Base-by-base conservation (phyloP, 2,113 vertebrate genomes). In the Rhynchomys soricoides region DNA sequence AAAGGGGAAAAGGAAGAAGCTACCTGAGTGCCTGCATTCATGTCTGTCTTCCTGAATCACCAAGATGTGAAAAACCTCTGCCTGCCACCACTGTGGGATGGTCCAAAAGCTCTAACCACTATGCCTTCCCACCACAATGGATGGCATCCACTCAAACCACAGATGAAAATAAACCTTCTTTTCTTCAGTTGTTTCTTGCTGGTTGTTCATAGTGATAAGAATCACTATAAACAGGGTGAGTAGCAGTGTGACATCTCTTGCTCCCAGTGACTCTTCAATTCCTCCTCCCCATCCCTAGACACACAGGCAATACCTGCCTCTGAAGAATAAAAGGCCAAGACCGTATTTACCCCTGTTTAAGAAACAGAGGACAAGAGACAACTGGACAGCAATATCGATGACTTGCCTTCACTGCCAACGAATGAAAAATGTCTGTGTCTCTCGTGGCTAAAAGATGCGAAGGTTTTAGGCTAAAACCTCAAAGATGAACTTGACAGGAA, bases 391-490 rank as follows among this genome's bases (percentile, higher is more conserved):
- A 7, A 83, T 7, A 26, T 9, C 64, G 37, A 11, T 3, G 1
- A 55, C 50, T 9, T 19, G 3, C 0, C 24, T 21, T 3, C 0
- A 0, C 10, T 3, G 45, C 34, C 45, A 52, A 70, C 10, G 79
- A 34, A 8, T 11, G 7, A 9, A 19, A 57, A 66, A 16, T 0
- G 0, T 3, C 37, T 40, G 22, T 19, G 43, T 31, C 68, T 34
- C 16, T 8, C 5, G 0, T 4, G 6, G 40, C 43, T 7, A 68
- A 68, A 37, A 68, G 66, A 68, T 6, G 13, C 6, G 66, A 68
- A 68, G 31, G 66, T 37, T 68, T 34, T 68, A 68, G 66, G 2
- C 19, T 3, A 11, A 59, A 7, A 43, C 1, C 0, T 0, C 29
- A 52, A 37, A n/a, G 19, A 48, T 40, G 3, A 50, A 5, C 19